Evolutionary conservation across 1,140 invertebrate genomes (phyloP).

Genomic region (Mylabris phalerata): DNA sequence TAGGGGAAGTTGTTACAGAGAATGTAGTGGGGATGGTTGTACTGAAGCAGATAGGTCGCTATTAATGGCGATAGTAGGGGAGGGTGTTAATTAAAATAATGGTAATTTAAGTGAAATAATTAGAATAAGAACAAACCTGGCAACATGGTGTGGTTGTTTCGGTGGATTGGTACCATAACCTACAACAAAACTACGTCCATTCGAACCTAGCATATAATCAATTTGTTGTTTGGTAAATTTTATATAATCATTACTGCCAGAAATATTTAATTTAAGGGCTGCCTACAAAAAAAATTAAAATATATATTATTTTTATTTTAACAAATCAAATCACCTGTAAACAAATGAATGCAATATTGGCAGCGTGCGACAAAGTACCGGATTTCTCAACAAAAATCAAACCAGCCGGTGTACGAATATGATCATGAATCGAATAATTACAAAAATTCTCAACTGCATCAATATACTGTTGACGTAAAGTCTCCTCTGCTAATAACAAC

Average conservation of each 20-base stretch:
- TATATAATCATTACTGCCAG: conserved; percentile 41
- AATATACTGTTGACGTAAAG: conserved; percentile 42
- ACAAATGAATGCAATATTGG: conserved; percentile 54
- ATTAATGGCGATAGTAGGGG: no score
- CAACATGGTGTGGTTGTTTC: conserved; percentile 47
- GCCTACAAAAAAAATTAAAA: conserved; percentile 34
- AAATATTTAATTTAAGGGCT: conserved; percentile 41
- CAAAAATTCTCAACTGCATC: conserved; percentile 48
- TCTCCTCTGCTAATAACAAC: conserved; percentile 47
- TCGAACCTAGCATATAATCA: conserved; percentile 54
- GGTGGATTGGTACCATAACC: conserved; percentile 57
- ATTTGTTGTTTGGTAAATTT: conserved; percentile 56
- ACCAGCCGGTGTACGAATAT: conserved; percentile 50
- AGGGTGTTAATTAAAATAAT: no score
- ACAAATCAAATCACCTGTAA: conserved; percentile 37
- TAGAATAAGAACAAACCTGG: conserved; percentile 39
- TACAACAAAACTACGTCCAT: conserved; percentile 56
- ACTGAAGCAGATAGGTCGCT: no score
- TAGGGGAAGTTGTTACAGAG: no score
- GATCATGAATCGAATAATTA: conserved; percentile 44
- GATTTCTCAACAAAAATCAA: conserved; percentile 51
- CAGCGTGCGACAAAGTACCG: conserved; percentile 52
- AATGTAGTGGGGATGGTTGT: no score
- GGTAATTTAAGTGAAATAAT: no score
- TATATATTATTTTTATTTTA: background rate